Percentiles rank a stretch among this genome's conserved stretches.
phyloP scores from a whole-genome alignment of 2,113 vertebrate genomes.

The Clarias gariepinus region DNA sequence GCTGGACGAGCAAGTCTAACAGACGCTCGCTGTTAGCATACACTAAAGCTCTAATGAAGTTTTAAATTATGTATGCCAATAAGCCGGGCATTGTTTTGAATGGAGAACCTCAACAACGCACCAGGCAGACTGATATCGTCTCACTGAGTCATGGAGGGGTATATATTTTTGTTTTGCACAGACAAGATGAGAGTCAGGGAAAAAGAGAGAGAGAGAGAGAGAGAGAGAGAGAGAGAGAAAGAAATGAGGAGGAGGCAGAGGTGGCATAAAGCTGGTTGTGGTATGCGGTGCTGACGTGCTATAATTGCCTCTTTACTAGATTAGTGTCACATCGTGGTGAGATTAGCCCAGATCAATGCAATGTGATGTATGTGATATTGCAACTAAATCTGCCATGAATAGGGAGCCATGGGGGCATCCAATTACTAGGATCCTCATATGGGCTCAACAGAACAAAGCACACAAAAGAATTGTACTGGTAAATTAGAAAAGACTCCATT shows the following conservation, averaged over 20 bases:
- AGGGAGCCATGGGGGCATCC: conserved; percentile 41
- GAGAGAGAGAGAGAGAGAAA: conserved; percentile 11
- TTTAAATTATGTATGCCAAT: conserved; percentile 62
- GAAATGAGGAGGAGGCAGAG: conserved; percentile 16
- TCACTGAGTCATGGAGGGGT: conserved; percentile 21
- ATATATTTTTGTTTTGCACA: conserved; percentile 14
- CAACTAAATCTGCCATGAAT: conserved; percentile 56
- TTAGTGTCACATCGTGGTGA: conserved; percentile 56
- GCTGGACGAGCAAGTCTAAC: neutral
- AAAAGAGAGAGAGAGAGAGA: neutral
- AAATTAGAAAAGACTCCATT: conserved; percentile 38
- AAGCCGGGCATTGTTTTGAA: conserved; percentile 54
- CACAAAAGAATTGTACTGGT: conserved; percentile 29
- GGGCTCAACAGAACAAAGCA: conserved; percentile 37
- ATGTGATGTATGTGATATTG: conserved; percentile 54
- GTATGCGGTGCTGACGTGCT: conserved; percentile 50
- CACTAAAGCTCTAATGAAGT: conserved; percentile 59
- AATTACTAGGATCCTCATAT: conserved; percentile 51
- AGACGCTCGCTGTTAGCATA: conserved; percentile 30
- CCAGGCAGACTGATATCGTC: neutral
- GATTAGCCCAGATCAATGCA: conserved; percentile 59
- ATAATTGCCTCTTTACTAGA: conserved; percentile 62
- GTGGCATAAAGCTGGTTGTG: conserved; percentile 44
- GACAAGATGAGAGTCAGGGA: conserved; percentile 23
- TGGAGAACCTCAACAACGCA: conserved; percentile 55